These are phyloP conservation scores for Cyrtodaria siliqua DNA, from an alignment of 2,888 invertebrate genomes.

Conservation along the genomic window DNA sequence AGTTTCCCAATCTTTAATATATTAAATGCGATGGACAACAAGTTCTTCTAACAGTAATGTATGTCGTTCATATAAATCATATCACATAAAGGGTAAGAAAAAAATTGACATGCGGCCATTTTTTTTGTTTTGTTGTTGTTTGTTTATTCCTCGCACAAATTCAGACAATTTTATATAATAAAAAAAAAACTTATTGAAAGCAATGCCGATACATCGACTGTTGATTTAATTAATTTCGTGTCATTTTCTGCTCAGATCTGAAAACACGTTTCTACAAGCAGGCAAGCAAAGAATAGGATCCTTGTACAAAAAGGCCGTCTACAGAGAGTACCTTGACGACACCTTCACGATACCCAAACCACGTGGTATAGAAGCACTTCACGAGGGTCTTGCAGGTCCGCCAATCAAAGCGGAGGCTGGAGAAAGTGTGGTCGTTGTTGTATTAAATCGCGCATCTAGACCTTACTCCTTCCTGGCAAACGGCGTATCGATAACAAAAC, in stretches of 20 bases:
- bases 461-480: conserved; percentile 65
- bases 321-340: conserved; percentile 57
- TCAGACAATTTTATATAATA: too few species aligned
- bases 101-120: too few species aligned
- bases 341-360: conserved; percentile 41
- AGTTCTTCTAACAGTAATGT: too few species aligned
- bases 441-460: conserved; percentile 57
- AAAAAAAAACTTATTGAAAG: too few species aligned
- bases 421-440: conserved; percentile 54
- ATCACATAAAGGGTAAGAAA: too few species aligned
- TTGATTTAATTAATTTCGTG: background rate
- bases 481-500: conserved; percentile 64
- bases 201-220: background rate
- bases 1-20: too few species aligned
- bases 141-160: too few species aligned
- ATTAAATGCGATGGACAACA: too few species aligned
- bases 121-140: too few species aligned
- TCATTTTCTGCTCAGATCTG: conserved; percentile 19
- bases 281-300: conserved; percentile 57
- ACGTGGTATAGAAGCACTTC: conserved; percentile 28
- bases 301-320: conserved; percentile 63
- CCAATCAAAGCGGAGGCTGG: conserved; percentile 61
- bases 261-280: conserved; percentile 15
- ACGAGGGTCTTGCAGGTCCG: conserved; percentile 67
- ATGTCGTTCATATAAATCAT: too few species aligned